Conservation (phyloP, 2,888 invertebrate species). For the Sarcophaga carnaria region DNA sequence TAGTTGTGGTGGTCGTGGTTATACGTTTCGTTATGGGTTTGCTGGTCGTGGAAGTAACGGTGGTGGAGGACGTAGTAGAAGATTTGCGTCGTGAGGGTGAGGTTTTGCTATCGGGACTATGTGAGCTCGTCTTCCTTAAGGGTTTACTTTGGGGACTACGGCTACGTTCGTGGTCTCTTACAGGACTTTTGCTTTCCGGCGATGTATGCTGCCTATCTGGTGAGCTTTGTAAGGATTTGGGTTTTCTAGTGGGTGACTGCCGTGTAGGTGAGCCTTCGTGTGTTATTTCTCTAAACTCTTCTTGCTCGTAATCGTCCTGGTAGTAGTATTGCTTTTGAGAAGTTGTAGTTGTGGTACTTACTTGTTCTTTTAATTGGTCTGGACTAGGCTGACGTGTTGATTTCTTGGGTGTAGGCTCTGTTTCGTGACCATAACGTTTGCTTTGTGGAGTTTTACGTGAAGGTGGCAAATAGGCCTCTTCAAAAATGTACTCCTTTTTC, state of each 20-base stretch:
- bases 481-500: constrained; percentile 56
- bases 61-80: background rate
- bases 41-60: background rate
- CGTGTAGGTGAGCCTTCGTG: constrained; percentile 35
- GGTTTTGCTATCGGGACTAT: constrained; percentile 54
- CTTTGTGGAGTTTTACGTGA: constrained; percentile 38
- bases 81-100: constrained; percentile 10
- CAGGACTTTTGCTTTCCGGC: constrained; percentile 24
- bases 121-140: constrained; percentile 2
- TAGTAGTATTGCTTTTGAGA: constrained; percentile 34
- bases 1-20: constrained; percentile 35
- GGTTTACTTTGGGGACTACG: constrained; percentile 47
- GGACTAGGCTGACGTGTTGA: constrained; percentile 38
- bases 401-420: background rate
- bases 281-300: constrained; percentile 27
- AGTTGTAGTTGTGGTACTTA: background rate
- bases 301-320: constrained; percentile 27
- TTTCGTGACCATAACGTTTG: constrained; percentile 45
- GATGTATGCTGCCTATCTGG: constrained; percentile 40
- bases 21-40: constrained; percentile 71
- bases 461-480: constrained; percentile 47
- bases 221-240: constrained; percentile 32
- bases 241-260: constrained; percentile 42
- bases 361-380: constrained; percentile 12
- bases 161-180: constrained; percentile 41